phyloP scores from a whole-genome alignment of 2,113 vertebrate genomes.

The Pteruthius melanotis region DNA sequence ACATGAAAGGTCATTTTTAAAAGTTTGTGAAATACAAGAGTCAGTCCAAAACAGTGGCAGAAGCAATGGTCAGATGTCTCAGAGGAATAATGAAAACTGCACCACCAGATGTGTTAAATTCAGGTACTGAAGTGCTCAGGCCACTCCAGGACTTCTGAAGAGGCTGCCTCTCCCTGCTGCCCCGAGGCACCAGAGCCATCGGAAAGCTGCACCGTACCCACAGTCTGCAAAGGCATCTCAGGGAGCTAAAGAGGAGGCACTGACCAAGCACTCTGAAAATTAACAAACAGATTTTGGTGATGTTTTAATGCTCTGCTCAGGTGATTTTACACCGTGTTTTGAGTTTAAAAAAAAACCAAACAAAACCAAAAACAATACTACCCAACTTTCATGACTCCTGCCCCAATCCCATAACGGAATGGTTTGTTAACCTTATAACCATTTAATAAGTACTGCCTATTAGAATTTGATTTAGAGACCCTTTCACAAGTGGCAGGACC shows the following conservation, averaged over 20 bases:
- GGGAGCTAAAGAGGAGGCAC: background rate
- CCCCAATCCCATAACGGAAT: background rate
- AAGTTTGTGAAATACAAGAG: background rate
- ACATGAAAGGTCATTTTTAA: background rate
- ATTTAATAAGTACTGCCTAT: background rate
- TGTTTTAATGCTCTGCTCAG: background rate
- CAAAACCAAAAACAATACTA: background rate
- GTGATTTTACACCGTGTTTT: background rate
- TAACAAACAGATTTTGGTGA: background rate
- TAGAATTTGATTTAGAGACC: background rate
- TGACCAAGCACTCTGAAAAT: background rate
- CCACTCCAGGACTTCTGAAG: background rate
- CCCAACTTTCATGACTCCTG: background rate
- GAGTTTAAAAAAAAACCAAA: background rate
- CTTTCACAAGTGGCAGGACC: background rate
- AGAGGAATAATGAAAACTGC: background rate
- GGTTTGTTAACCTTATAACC: background rate
- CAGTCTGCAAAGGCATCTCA: background rate
- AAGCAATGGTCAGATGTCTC: background rate
- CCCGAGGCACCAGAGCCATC: background rate
- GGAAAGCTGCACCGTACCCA: rapidly evolving
- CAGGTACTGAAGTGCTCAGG: background rate
- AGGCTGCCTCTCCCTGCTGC: background rate
- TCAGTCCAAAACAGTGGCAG: background rate
- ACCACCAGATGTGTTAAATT: background rate